A percentile compares a stretch with the other conserved stretches of the same genome.
These are phyloP conservation scores for Mesaphorura yosii DNA, from an alignment of 1,140 invertebrate genomes.

Conservation along the genomic window DNA sequence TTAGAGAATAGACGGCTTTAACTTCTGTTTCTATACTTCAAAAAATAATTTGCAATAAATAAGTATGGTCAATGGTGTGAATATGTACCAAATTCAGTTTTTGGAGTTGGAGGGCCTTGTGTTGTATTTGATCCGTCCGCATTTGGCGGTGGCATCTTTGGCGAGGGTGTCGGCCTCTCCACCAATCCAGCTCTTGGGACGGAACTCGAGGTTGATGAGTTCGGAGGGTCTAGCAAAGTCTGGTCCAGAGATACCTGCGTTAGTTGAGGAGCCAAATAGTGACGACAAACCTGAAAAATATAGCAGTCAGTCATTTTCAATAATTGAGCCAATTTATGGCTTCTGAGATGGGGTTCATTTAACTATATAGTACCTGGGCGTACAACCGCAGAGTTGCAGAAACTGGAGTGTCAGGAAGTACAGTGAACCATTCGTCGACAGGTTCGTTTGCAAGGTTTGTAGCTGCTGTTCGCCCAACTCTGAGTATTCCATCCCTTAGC, in stretches of 20 bases:
- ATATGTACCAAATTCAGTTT: constrained; percentile 38
- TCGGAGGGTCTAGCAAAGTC: constrained; percentile 58
- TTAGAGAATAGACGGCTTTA: background rate
- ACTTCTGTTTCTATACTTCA: background rate
- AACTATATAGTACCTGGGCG: constrained; percentile 51
- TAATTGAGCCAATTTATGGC: background rate
- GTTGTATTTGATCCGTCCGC: constrained; percentile 13
- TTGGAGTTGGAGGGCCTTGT: constrained; percentile 42
- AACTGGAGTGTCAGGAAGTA: constrained; percentile 63
- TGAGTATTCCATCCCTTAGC: constrained; percentile 73
- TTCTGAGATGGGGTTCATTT: constrained; percentile 1
- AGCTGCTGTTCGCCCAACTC: constrained; percentile 59
- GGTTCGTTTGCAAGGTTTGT: constrained; percentile 53
- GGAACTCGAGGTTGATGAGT: constrained; percentile 36
- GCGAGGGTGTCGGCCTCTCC: constrained; percentile 41
- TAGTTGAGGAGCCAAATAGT: constrained; percentile 68
- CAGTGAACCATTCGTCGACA: constrained; percentile 82
- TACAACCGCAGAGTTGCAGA: constrained; percentile 74
- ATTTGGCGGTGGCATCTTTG: constrained; percentile 47
- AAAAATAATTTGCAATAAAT: background rate
- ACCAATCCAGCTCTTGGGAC: background rate
- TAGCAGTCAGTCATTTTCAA: constrained; percentile 30
- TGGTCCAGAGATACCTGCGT: constrained; percentile 67
- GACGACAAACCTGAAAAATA: constrained; percentile 48
- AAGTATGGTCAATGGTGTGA: background rate